These are phyloP conservation scores for Argynnis bischoffii DNA, from an alignment of 2,888 invertebrate genomes.

Conservation along the genomic window DNA sequence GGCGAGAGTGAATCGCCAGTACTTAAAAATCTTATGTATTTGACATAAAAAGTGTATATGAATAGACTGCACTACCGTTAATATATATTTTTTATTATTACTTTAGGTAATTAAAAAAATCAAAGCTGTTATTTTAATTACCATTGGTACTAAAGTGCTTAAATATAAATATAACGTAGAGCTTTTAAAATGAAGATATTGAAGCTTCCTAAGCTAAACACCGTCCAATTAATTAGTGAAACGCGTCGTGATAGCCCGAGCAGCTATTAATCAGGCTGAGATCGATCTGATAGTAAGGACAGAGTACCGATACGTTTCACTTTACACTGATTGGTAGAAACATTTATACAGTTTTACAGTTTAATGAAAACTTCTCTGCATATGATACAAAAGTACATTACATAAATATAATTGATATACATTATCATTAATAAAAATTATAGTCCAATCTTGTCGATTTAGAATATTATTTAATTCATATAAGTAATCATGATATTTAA, in stretches of 20 bases:
- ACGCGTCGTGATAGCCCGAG: constrained; percentile 60
- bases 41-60: too few species aligned
- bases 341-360: background rate
- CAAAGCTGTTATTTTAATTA: too few species aligned
- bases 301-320: constrained; percentile 40
- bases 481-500: too few species aligned
- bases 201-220: constrained; percentile 49
- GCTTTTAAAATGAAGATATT: constrained; percentile 40
- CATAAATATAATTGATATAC: background rate
- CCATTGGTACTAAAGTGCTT: background rate
- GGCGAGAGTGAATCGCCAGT: too few species aligned
- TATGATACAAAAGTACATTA: background rate
- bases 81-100: too few species aligned
- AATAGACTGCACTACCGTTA: too few species aligned
- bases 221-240: constrained; percentile 70
- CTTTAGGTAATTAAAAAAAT: too few species aligned
- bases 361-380: background rate
- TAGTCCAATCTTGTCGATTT: too few species aligned
- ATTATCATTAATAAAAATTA: background rate
- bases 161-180: background rate
- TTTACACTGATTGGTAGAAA: constrained; percentile 21
- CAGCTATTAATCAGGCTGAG: constrained; percentile 67
- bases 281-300: constrained; percentile 61
- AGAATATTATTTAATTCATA: too few species aligned
- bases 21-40: too few species aligned